These are phyloP conservation scores for Leptothorax acervorum DNA, from an alignment of 2,888 invertebrate genomes.

Conservation along the genomic window DNA sequence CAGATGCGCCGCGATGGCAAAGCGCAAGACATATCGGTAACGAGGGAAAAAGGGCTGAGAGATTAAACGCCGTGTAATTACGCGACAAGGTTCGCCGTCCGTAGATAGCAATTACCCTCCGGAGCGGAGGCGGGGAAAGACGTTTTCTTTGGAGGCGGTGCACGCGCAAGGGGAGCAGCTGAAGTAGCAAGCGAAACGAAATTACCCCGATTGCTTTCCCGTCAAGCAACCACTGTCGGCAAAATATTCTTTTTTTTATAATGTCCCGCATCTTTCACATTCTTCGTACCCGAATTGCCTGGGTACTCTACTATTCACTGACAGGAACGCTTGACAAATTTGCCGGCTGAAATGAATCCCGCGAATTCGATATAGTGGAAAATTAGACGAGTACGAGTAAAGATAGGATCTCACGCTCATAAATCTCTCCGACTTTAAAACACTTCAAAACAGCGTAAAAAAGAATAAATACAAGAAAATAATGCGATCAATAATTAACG, in stretches of 20 bases:
- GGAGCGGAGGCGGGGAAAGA: slow-evolving; percentile 44
- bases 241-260: slow-evolving; percentile 66
- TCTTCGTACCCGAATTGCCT: background rate
- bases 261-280: background rate
- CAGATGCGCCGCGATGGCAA: slow-evolving; percentile 34
- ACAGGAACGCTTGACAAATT: slow-evolving; percentile 33
- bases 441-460: background rate
- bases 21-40: slow-evolving; percentile 61
- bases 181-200: slow-evolving; percentile 69
- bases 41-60: slow-evolving; percentile 65
- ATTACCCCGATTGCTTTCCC: slow-evolving; percentile 76
- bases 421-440: background rate
- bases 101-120: slow-evolving; percentile 74
- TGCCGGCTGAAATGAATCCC: slow-evolving; percentile 23
- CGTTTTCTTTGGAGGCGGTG: slow-evolving; percentile 67
- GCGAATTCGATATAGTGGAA: slow-evolving; percentile 23
- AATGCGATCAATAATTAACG: slow-evolving; percentile 19
- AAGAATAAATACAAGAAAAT: background rate
- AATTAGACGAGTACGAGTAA: slow-evolving; percentile 31
- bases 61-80: slow-evolving; percentile 76
- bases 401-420: background rate
- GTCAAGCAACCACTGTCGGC: slow-evolving; percentile 63
- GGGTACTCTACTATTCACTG: background rate
- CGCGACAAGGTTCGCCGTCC: slow-evolving; percentile 74
- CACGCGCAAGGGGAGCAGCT: slow-evolving; percentile 66